phyloP scores from a whole-genome alignment of 2,888 invertebrate genomes.

The Ophioninae sp. region DNA sequence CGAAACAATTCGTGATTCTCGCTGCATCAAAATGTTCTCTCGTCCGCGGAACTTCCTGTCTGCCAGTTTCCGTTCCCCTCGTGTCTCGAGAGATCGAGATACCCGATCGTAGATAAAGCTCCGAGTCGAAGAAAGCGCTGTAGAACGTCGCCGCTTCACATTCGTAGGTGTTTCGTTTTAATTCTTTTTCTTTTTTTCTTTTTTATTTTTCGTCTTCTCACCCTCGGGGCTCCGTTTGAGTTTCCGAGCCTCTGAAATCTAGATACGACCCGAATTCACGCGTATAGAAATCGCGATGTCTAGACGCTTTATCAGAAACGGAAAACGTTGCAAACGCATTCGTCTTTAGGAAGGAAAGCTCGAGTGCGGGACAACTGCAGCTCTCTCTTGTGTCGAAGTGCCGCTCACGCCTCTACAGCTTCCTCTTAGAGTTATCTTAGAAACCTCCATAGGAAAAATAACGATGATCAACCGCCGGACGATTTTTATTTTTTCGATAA shows the following conservation, averaged over 20 bases:
- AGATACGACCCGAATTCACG: not conserved
- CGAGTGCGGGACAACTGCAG: not conserved
- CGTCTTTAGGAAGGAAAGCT: not conserved
- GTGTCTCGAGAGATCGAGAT: conserved; percentile 1
- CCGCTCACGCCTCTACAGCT: not conserved
- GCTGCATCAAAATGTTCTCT: not conserved
- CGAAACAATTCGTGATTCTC: not conserved
- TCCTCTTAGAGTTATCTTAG: too few relatives aligned
- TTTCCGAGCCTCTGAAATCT: not conserved
- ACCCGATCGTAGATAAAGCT: not conserved
- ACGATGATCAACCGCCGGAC: too few relatives aligned
- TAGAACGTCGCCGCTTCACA: not conserved
- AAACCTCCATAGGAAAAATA: too few relatives aligned
- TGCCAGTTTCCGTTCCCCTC: not conserved
- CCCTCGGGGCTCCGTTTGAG: not conserved
- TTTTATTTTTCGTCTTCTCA: not conserved
- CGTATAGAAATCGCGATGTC: not conserved
- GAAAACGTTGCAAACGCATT: not conserved
- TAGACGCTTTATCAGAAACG: not conserved
- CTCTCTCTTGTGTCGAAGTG: not conserved
- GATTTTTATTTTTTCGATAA: not conserved
- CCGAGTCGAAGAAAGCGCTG: not conserved
- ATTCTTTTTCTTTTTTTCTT: not conserved
- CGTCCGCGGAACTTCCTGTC: not conserved
- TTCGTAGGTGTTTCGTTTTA: not conserved